Percentiles rank a stretch among this genome's conserved stretches.
Conservation (phyloP, 2,888 invertebrate genomes). For the Graphium colonna region DNA sequence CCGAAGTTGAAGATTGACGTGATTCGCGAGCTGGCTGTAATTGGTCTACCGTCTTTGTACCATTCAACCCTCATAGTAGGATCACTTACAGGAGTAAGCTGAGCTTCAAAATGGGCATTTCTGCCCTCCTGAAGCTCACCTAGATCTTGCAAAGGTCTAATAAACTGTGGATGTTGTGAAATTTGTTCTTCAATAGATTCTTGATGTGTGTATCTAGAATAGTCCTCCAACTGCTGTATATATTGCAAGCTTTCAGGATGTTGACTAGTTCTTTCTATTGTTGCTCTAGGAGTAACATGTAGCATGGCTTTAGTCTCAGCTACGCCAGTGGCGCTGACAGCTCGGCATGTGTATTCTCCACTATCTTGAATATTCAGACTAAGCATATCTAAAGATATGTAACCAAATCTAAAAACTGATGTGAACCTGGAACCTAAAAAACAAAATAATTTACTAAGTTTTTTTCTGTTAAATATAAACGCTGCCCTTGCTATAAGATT, state of each 20-base stretch:
- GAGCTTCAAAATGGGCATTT: constrained; percentile 96
- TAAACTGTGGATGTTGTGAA: constrained; percentile 91
- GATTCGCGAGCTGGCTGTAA: constrained; percentile 98
- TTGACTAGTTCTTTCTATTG: constrained; percentile 93
- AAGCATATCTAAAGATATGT: constrained; percentile 95
- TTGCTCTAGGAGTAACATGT: constrained; percentile 88
- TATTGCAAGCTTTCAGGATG: constrained; percentile 95
- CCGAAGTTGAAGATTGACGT: constrained; percentile 99
- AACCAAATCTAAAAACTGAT: constrained; percentile 97
- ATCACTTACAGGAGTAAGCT: constrained; percentile 94
- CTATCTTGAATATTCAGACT: constrained; percentile 91
- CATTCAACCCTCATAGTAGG: constrained; percentile 97
- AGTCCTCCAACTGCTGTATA: constrained; percentile 94
- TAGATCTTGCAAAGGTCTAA: constrained; percentile 91
- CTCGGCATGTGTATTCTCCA: constrained; percentile 94
- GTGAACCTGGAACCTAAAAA: constrained; percentile 94
- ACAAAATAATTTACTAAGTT: neutral
- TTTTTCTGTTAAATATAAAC: too few species aligned
- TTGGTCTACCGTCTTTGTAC: constrained; percentile 96
- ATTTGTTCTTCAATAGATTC: constrained; percentile 91
- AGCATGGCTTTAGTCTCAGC: constrained; percentile 92
- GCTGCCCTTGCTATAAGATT: too few species aligned
- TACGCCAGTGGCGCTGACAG: constrained; percentile 91
- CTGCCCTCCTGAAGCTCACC: constrained; percentile 94
- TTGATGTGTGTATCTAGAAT: constrained; percentile 91